These are phyloP conservation scores for Thereva unica DNA, from an alignment of 2,888 invertebrate genomes.

Conservation along the genomic window DNA sequence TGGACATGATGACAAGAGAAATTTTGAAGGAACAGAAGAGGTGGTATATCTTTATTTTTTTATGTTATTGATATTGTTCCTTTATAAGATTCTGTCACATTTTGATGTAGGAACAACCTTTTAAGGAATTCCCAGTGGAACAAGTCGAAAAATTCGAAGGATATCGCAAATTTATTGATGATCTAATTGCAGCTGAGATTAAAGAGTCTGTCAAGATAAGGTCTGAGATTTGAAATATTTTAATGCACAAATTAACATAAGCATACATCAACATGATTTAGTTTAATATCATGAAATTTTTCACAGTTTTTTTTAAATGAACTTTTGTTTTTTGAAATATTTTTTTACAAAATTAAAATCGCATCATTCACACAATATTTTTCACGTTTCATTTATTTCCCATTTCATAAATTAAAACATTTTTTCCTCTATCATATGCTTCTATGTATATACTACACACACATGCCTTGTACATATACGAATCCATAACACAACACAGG, in stretches of 20 bases:
- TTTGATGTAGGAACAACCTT: slow-evolving; percentile 6
- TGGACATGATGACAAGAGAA: background rate
- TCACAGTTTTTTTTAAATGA: background rate
- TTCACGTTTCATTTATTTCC: too few species aligned
- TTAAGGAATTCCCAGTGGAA: slow-evolving; percentile 49
- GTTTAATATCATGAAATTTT: background rate
- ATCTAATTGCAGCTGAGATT: slow-evolving; percentile 50
- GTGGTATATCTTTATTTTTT: too few species aligned
- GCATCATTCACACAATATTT: too few species aligned
- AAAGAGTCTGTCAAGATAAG: slow-evolving; percentile 51
- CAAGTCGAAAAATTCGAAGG: slow-evolving; percentile 61
- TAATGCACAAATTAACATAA: background rate
- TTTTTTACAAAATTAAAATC: too few species aligned
- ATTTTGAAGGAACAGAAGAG: background rate
- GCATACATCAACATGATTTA: background rate
- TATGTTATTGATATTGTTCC: background rate
- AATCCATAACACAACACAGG: too few species aligned
- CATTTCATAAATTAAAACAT: too few species aligned
- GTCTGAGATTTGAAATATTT: slow-evolving; percentile 43
- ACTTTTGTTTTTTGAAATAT: too few species aligned
- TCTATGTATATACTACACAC: too few species aligned
- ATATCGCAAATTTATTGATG: slow-evolving; percentile 58
- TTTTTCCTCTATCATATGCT: too few species aligned
- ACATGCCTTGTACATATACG: too few species aligned
- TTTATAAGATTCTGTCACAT: background rate